A percentile compares a stretch with the other conserved stretches of the same genome.
Evolutionary conservation across 2,113 vertebrate species (phyloP).

Genomic region (Uria aalge): DNA sequence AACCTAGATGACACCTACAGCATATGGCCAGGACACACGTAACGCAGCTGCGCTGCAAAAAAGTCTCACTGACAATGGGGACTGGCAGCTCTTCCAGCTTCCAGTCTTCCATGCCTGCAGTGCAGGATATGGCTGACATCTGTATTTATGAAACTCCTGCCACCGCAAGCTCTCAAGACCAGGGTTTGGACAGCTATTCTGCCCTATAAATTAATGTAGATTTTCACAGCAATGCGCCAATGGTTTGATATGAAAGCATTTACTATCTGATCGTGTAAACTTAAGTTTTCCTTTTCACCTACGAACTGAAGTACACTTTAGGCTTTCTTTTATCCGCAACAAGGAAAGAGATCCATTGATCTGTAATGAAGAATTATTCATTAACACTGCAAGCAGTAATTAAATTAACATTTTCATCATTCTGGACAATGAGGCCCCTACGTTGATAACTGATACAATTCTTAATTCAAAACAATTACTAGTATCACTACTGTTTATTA

Average conservation of each 20-base stretch:
- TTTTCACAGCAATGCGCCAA: not conserved
- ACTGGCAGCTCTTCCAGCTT: not conserved
- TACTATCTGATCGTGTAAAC: not conserved
- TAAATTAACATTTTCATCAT: not conserved
- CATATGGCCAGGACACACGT: not conserved
- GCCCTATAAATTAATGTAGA: not conserved
- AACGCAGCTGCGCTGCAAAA: not conserved
- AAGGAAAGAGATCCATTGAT: not conserved
- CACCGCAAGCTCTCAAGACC: not conserved
- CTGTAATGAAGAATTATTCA: not conserved
- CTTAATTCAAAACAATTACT: slow-evolving; percentile 1
- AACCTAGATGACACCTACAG: not conserved
- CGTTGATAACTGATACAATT: not conserved
- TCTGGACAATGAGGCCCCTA: not conserved
- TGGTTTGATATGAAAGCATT: not conserved
- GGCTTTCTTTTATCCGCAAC: not conserved
- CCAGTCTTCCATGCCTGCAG: not conserved
- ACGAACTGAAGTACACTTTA: not conserved
- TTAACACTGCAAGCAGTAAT: not conserved
- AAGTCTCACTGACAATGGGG: not conserved
- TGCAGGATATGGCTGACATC: not conserved
- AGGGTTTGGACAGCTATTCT: not conserved
- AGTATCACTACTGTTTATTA: not conserved
- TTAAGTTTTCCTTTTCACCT: not conserved
- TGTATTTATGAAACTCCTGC: not conserved